Base-by-base conservation (phyloP, 2,888 invertebrate species). In the Drosophila kanekoi region DNA sequence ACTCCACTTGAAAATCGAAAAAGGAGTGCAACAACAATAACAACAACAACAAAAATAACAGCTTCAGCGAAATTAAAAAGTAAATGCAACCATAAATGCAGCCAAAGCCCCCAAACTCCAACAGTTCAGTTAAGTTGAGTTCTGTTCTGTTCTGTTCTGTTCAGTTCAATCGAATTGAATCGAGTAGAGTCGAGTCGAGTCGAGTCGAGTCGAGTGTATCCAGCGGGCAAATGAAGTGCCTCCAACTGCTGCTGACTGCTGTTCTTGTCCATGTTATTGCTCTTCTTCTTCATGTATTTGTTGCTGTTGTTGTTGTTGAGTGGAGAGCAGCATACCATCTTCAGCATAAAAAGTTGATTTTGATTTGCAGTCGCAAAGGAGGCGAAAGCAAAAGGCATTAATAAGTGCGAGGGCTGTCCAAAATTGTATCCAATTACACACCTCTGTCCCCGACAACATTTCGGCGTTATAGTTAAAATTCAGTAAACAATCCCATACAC, bases 1-100 rank as follows among this genome's bases (percentile, higher is more conserved):
- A 86, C 89, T 86, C 87, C 85, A 89, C 89, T 86, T 89, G 81
- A 86, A 89, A 78, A 76, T 89, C 83, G 81, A 78, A 84, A 84
- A 86, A 86, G 80, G 84, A 88, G 87, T 84, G 82, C 87, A 76
- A 37, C 72, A 61, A 37, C 72, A 70, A 53, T 67, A 65, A 3
- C 35, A 51, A 5, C 3, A 33, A 11, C 32, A 48, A 13, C 37
- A 37, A n/a, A n/a, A n/a, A n/a, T n/a, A n/a, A 44, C 63, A 66
- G 23, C 81, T 70, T 48, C 77, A 81, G 78, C 66, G 76, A 82
- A 82, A 82, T 82, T 82, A 82, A 82, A 82, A 82, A 83, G 82
- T 87, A 87, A 82, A 82, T 85, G 88, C 82, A 87, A 54, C 85
- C 81, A 82, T 82, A 82, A 82, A 87, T 87, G 86, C 84, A 86